Percentiles rank a stretch among this genome's conserved stretches.
phyloP scores from a whole-genome alignment of 2,113 vertebrate genomes.

The Xyliphius kryptos region DNA sequence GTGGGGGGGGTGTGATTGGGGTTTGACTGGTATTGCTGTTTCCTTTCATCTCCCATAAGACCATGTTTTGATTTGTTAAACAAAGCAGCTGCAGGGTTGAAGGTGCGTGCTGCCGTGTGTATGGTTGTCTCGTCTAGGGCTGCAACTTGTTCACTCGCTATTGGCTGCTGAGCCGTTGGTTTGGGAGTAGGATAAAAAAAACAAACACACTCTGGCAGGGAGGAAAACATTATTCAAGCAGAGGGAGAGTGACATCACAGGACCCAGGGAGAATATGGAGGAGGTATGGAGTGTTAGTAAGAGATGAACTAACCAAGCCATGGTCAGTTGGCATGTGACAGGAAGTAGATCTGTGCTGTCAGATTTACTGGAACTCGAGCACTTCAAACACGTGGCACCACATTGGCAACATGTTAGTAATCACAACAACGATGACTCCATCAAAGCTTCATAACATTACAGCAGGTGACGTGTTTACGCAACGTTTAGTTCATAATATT shows the following conservation, averaged over 20 bases:
- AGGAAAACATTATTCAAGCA: conserved; percentile 48
- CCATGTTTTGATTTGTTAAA: conserved; percentile 53
- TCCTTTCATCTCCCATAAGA: conserved; percentile 29
- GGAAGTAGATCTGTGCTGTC: background rate
- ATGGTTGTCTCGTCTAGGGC: conserved; percentile 48
- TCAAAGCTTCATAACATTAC: background rate
- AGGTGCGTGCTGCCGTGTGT: conserved; percentile 51
- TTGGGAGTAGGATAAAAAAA: too few relatives aligned
- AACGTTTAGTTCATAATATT: background rate
- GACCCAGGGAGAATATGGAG: conserved; percentile 33
- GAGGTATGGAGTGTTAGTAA: conserved; percentile 15
- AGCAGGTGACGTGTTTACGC: background rate
- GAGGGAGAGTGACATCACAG: conserved; percentile 37
- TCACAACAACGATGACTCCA: too few relatives aligned
- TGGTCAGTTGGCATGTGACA: background rate
- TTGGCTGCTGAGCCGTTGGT: conserved; percentile 57
- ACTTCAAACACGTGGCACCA: too few relatives aligned
- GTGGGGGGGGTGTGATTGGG: too few relatives aligned
- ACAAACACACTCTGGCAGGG: background rate
- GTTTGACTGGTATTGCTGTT: too few relatives aligned
- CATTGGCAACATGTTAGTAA: background rate
- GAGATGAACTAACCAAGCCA: background rate
- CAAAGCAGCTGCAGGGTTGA: conserved; percentile 49
- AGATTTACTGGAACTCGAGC: too few relatives aligned
- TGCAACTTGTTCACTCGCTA: conserved; percentile 55